Percentiles rank a stretch among this genome's conserved stretches.
Evolutionary conservation across 2,797 vertebrate genomes (phyloP).

Genomic region (Balearica regulorum): DNA sequence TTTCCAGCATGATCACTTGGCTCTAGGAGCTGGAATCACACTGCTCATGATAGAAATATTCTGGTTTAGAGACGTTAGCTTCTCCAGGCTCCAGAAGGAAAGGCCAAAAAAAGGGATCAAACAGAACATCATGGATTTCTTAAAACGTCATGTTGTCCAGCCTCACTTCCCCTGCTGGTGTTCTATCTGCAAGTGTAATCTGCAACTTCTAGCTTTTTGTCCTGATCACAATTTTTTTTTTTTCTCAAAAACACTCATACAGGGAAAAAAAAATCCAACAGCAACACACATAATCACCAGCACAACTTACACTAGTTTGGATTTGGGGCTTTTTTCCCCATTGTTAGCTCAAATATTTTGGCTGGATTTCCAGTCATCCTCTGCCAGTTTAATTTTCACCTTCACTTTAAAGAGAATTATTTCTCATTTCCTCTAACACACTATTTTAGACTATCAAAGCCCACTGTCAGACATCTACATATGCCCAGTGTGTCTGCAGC

Average conservation of each 20-base stretch:
- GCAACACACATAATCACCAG: not conserved
- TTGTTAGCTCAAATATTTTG: not conserved
- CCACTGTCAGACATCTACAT: not conserved
- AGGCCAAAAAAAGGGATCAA: not conserved
- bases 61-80: not conserved
- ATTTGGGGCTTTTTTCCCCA: not conserved
- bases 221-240: not conserved
- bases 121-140: not conserved
- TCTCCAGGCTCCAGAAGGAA: not conserved
- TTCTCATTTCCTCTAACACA: conserved; percentile 13
- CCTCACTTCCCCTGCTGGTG: not conserved
- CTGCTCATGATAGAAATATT: not conserved
- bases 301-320: not conserved
- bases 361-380: not conserved
- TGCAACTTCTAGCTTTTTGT: not conserved
- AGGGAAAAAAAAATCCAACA: not conserved
- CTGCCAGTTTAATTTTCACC: conserved; percentile 21
- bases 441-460: not conserved
- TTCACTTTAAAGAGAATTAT: conserved; percentile 1
- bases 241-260: not conserved
- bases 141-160: not conserved
- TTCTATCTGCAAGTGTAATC: not conserved
- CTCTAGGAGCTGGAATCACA: not conserved
- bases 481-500: not conserved
- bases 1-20: not conserved